These are phyloP conservation scores for Cheilosia vulpina DNA, from an alignment of 2,888 invertebrate species.

Conservation along the genomic window DNA sequence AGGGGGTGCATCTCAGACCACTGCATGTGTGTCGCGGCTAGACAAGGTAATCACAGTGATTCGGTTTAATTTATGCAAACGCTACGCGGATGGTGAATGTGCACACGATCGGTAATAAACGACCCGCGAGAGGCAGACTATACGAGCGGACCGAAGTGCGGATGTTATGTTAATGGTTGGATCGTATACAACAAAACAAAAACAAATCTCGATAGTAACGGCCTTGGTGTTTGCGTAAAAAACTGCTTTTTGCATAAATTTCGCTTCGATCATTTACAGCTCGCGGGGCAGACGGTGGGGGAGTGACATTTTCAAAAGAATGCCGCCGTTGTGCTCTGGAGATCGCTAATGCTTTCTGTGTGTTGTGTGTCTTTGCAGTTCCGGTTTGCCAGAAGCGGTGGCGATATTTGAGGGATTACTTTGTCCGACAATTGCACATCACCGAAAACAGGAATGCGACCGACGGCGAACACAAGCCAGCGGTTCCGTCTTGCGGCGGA, in stretches of 20 bases:
- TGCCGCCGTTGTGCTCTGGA: slow-evolving; percentile 26
- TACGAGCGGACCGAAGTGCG: slow-evolving; percentile 67
- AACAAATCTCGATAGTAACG: slow-evolving; percentile 66
- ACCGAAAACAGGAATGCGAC: slow-evolving; percentile 52
- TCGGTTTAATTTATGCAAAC: slow-evolving; percentile 71
- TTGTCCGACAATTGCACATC: slow-evolving; percentile 76
- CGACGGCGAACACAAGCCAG: slow-evolving; percentile 25
- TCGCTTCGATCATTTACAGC: slow-evolving; percentile 67
- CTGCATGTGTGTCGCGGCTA: slow-evolving; percentile 53
- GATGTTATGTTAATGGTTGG: slow-evolving; percentile 73
- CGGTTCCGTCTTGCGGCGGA: slow-evolving; percentile 12
- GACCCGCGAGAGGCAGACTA: slow-evolving; percentile 44
- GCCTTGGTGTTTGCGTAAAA: slow-evolving; percentile 74
- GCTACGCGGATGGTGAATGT: slow-evolving; percentile 72
- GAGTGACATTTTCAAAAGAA: slow-evolving; percentile 58
- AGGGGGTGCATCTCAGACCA: slow-evolving; percentile 45
- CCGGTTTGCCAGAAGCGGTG: slow-evolving; percentile 77
- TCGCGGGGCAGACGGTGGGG: background rate
- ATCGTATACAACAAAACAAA: slow-evolving; percentile 39
- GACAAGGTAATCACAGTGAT: slow-evolving; percentile 66
- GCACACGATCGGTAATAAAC: slow-evolving; percentile 63
- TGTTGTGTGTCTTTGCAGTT: slow-evolving; percentile 72
- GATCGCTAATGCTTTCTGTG: slow-evolving; percentile 49
- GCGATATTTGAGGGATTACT: slow-evolving; percentile 77
- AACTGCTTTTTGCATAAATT: slow-evolving; percentile 73